These are phyloP conservation scores for Macrosoma leucophasiata DNA, from an alignment of 2,888 invertebrate genomes.

Conservation along the genomic window DNA sequence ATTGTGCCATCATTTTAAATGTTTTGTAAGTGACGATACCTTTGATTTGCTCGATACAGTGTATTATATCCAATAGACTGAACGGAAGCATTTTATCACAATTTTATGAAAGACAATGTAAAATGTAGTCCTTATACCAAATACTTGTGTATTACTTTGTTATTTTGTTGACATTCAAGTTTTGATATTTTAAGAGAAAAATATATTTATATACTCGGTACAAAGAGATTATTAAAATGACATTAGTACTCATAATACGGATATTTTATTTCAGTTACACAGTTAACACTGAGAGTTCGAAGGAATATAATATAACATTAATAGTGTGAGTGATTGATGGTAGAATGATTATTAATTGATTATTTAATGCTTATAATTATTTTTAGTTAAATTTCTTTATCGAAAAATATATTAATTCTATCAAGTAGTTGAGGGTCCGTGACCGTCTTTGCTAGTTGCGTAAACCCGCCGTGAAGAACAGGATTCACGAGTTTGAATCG, in stretches of 20 bases:
- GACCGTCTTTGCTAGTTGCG: conserved; percentile 61
- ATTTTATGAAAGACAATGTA: conserved; percentile 59
- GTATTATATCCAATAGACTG: conserved; percentile 40
- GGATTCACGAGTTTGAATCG: conserved; percentile 72
- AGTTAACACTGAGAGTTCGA: conserved; percentile 56
- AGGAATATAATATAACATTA: conserved; percentile 60
- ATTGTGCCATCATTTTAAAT: conserved; percentile 47
- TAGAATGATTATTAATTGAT: no score
- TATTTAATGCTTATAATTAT: conserved; percentile 6
- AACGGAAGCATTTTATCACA: conserved; percentile 40
- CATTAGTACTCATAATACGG: conserved; percentile 43
- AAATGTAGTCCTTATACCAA: conserved; percentile 60
- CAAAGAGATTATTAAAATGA: conserved; percentile 38
- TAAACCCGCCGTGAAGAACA: conserved; percentile 58
- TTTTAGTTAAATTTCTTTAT: conserved; percentile 33
- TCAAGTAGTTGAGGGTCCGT: conserved; percentile 67
- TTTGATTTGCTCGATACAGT: conserved; percentile 28
- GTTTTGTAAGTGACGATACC: conserved; percentile 21
- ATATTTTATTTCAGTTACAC: conserved; percentile 62
- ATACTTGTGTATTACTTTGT: conserved; percentile 54
- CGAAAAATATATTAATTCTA: conserved; percentile 72
- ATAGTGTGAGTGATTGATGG: conserved; percentile 37
- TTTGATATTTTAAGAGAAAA: conserved; percentile 30
- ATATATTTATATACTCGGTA: conserved; percentile 30
- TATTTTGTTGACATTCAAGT: conserved; percentile 51